phyloP scores from a whole-genome alignment of 2,113 vertebrate genomes.

The Henicopernis longicauda region DNA sequence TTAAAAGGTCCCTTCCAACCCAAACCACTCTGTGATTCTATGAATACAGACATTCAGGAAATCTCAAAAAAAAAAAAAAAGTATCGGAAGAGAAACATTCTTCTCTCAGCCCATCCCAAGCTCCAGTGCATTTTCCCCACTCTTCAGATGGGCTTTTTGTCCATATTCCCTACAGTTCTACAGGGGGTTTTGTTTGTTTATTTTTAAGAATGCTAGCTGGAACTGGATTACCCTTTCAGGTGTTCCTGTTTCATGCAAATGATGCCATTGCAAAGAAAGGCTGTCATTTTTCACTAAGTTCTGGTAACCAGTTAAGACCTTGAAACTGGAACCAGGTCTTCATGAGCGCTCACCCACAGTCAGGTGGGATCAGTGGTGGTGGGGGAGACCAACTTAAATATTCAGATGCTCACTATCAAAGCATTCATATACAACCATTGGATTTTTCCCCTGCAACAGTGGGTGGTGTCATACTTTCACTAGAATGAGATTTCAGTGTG shows the following conservation, averaged over 20 bases:
- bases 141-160: background rate
- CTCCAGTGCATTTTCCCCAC: background rate
- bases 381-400: background rate
- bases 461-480: background rate
- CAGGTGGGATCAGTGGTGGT: background rate
- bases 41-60: background rate
- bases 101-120: background rate
- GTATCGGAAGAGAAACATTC: background rate
- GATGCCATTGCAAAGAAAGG: background rate
- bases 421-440: background rate
- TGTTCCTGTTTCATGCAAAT: background rate
- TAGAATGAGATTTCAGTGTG: constrained; percentile 10
- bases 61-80: background rate
- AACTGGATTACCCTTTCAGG: background rate
- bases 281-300: background rate
- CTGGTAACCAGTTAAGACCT: background rate
- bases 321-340: background rate
- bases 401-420: background rate
- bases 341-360: background rate
- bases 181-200: background rate
- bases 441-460: background rate
- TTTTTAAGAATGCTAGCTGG: background rate
- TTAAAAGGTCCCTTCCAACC: background rate
- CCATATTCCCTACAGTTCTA: background rate
- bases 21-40: background rate